Evolutionary conservation across 2,113 vertebrate species (phyloP).

Genomic region (Halichoeres trimaculatus): DNA sequence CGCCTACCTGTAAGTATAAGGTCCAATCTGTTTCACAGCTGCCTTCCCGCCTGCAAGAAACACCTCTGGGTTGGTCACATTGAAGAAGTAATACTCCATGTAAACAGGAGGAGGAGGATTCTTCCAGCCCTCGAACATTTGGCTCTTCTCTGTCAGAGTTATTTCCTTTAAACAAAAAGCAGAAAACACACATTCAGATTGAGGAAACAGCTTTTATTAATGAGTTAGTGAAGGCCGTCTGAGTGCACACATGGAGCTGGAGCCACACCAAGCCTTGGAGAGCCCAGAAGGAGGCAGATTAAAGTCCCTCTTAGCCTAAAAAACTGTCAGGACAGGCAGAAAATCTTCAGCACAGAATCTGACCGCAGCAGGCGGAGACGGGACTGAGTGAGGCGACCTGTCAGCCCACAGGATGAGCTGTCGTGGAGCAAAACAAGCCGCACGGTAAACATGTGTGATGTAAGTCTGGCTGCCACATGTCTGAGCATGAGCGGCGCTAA

Average conservation of each 20-base stretch:
- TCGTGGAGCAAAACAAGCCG: neutral
- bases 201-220: neutral
- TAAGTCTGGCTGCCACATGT: conserved; percentile 18
- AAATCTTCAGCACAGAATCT: conserved; percentile 1
- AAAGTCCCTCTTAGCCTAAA: conserved; percentile 31
- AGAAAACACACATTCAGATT: conserved; percentile 1
- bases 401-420: conserved; percentile 6
- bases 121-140: conserved; percentile 91
- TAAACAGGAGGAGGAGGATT: conserved; percentile 93
- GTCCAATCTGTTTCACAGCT: conserved; percentile 90
- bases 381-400: neutral
- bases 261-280: conserved; percentile 9
- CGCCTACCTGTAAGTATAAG: conserved; percentile 93
- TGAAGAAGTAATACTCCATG: conserved; percentile 97
- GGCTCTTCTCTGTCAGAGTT: conserved; percentile 89
- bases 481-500: conserved; percentile 15
- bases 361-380: conserved; percentile 36
- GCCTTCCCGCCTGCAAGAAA: conserved; percentile 88
- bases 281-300: conserved; percentile 25
- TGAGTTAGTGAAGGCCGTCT: conserved; percentile 12
- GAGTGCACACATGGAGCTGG: conserved; percentile 23
- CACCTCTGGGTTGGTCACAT: conserved; percentile 92
- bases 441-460: neutral
- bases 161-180: conserved; percentile 82
- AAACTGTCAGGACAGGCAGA: conserved; percentile 14